Evolutionary conservation across 2,888 invertebrate species (phyloP), one percentile per base, ranked within the genome.

Genomic region (Drosophila atripex): DNA sequence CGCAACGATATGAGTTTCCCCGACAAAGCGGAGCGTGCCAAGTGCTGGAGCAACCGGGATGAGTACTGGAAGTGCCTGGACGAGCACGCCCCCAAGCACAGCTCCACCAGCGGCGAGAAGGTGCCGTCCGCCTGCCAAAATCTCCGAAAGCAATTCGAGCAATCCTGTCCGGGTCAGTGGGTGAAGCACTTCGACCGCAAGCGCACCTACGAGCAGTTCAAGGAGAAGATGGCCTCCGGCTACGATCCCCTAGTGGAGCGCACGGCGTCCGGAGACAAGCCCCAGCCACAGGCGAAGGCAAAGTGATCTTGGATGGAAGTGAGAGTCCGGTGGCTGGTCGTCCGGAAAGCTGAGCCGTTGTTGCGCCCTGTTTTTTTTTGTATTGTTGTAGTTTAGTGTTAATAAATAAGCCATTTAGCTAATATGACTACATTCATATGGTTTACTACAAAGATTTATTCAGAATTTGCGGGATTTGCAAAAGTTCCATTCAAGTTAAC

Each of bases 151-250:
- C 77, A 94, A 53, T 97, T 95, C 90, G 96, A 96, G 92, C 93
- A 93, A 70, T 94, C 94, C 23, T 97, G 97, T 89, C 96, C 97
- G 1, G 91, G 93, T 1, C 96, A 96, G 90, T 97, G 98, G 98
- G 97, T 98, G 46, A 96, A 96, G 90, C 98, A 98, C 92, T 98
- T 98, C 91, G 97, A 98, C 92, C 94, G 97, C 84, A 97, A 97
- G 92, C 93, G 97, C 88, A 96, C 95, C 82, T 98, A 96, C 92
- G 93, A 97, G 88, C 94, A 96, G 88, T 98, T 96, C 92, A 97
- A 97, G 92, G 95, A 96, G 85, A 95, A 95, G 93, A 95, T 98
- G 91, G 95, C 96, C 88, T 94, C 95, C 88, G 97, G 97, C 92
- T 96, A 94, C 92, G 97, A 97, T 91, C 97, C 97, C 46, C 92